Conservation (phyloP, 2,797 vertebrate species). For the Triplophysa bombifrons region DNA sequence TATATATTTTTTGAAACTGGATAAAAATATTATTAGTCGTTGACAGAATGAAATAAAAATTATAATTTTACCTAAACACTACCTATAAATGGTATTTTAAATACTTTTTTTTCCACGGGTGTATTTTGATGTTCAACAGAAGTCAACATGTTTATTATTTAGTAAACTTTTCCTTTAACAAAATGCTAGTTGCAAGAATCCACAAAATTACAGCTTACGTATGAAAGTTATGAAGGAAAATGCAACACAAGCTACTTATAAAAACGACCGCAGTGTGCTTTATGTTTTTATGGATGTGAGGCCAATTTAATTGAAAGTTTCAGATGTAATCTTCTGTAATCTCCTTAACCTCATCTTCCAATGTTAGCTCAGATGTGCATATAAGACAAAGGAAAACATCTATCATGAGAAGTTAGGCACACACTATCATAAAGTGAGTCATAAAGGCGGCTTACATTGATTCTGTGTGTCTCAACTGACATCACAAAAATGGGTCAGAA, state of each 20-base stretch:
- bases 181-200: background rate
- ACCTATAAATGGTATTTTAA: no score
- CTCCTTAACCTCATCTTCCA: slow-evolving; percentile 12
- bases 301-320: slow-evolving; percentile 43
- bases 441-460: background rate
- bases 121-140: background rate
- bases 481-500: background rate
- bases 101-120: no score
- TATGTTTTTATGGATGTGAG: slow-evolving; percentile 16
- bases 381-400: slow-evolving; percentile 20
- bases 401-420: background rate
- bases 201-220: background rate
- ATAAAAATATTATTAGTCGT: no score
- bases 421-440: background rate
- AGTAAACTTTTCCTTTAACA: background rate
- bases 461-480: background rate
- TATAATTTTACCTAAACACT: no score
- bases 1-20: no score
- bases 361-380: slow-evolving; percentile 28
- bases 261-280: slow-evolving; percentile 12
- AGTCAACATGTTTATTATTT: background rate
- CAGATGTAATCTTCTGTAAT: slow-evolving; percentile 34
- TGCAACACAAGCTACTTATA: background rate
- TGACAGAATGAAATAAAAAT: no score
- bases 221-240: slow-evolving; percentile 9